Base-by-base conservation (phyloP, 2,888 invertebrate species). In the Pristionchus mayeri region DNA sequence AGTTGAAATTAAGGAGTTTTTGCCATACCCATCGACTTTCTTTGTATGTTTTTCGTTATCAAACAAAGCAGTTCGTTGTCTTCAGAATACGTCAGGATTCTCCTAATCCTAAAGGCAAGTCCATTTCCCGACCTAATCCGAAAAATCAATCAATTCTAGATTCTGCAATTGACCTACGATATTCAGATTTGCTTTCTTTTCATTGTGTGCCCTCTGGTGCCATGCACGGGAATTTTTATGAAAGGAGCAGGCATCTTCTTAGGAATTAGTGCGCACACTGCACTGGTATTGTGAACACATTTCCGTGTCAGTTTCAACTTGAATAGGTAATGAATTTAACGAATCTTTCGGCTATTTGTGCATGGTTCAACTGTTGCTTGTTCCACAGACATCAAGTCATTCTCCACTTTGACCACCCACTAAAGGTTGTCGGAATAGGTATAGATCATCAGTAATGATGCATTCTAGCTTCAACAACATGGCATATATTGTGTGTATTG, bases 361-460 rank as follows among this genome's bases (percentile, higher is more conserved):
- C 71, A n/a, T 44, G 37, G 71, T 71, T 71, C 71, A 71, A 71
- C 24, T 71, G 71, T 40, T 71, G 71, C 37, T 34, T 71, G 30
- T 71, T 71, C 71, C 71, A 71, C 40, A 40, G 71, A 11, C 71
- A 71, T 71, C 71, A 71, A 71, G 40, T 71, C 9, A 44, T 71
- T 40, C 71, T 71, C 40, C 44, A 40, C 9, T 71, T 71, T 4
- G 71, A 71, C 11, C 71, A 71, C 40, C 71, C 71, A 30, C 2
- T 11, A 3, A 71, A 71, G 71, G 71, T 67, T n/a, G n/a, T 21
- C 6, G 21, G 3, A 37, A 18, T 40, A 16, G 13, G 2, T 16
- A 37, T 67, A n/a, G 13, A 37, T 21, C 21, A 34, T n/a, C n/a
- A n/a, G n/a, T n/a, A n/a, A n/a, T n/a, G n/a, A n/a, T n/a, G n/a